Base-by-base conservation (phyloP, 1,140 invertebrate species). In the Hormaphis cornu region DNA sequence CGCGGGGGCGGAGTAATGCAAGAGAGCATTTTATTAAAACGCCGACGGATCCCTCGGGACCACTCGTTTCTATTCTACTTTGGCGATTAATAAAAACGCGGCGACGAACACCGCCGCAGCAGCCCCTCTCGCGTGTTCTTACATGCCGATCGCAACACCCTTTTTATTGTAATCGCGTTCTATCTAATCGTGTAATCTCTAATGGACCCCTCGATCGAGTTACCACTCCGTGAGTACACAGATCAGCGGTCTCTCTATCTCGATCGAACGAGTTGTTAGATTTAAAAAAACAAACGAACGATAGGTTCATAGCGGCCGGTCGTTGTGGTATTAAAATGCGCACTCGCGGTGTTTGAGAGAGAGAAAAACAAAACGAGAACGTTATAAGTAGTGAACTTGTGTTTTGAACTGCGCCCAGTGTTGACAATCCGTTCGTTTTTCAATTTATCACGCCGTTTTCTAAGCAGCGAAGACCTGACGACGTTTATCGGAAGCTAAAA, bases 181-280 rank as follows among this genome's bases (percentile, higher is more conserved):
- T 48, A 48, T 48, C 61, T 66, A 66, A 66, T 66, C 61, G n/a
- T 66, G 61, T 66, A 66, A 66, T 66, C 61, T 66, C 61, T 48
- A 33, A 66, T 48, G 44, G 42, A n/a, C 61, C 61, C 61, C 61
- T 66, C 61, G 61, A 66, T 66, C 44, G 50, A 48, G 61, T 66
- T 66, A 66, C 61, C 35, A n/a, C n/a, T n/a, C n/a, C n/a, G n/a
- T n/a, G n/a, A n/a, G n/a, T 33, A 66, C 18, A 66, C 35, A 44
- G 18, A 9, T 20, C 26, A 20, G 61, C 4, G 61, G 61, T 66
- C 61, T 66, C n/a, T n/a, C 35, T 50, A 66, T 66, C 61, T 48
- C 33, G 50, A 66, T 66, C 42, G 35, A 66, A 66, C 61, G 50
- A 44, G 44, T 66, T 66, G 61, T 66, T 50, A 14, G 24, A 50